Evolutionary conservation across 2,113 vertebrate species (phyloP).

Genomic region (Origma solitaria): DNA sequence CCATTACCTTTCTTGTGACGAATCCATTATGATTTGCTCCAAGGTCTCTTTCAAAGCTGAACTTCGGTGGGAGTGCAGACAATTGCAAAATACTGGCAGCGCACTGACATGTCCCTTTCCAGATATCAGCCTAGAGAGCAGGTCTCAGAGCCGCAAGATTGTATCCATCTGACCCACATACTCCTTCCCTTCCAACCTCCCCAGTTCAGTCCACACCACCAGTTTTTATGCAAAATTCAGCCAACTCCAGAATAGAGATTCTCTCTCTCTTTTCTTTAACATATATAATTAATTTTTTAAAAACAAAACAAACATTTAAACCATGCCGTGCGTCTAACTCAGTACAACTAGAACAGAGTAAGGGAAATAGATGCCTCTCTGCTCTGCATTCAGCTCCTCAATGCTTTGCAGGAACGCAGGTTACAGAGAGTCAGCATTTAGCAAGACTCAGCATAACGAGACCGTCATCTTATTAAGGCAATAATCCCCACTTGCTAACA

Average conservation of each 20-base stretch:
- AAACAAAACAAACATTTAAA: not conserved
- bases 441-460: not conserved
- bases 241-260: not conserved
- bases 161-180: not conserved
- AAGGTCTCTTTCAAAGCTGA: not conserved
- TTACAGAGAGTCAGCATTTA: conserved; percentile 4
- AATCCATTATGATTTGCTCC: not conserved
- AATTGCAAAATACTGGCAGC: not conserved
- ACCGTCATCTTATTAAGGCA: not conserved
- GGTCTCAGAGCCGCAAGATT: not conserved
- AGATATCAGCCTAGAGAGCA: not conserved
- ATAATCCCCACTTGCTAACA: not conserved
- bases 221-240: not conserved
- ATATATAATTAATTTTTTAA: not conserved
- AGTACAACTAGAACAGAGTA: not conserved
- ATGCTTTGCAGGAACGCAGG: not conserved
- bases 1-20: not conserved
- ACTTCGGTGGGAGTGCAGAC: not conserved
- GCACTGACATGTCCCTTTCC: fast-evolving
- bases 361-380: not conserved
- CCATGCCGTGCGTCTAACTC: not conserved
- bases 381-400: not conserved
- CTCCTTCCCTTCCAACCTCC: not conserved
- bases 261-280: not conserved
- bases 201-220: fast-evolving